Evolutionary conservation across 2,113 vertebrate species (phyloP).

Genomic region (Sylvicapra grimmia): DNA sequence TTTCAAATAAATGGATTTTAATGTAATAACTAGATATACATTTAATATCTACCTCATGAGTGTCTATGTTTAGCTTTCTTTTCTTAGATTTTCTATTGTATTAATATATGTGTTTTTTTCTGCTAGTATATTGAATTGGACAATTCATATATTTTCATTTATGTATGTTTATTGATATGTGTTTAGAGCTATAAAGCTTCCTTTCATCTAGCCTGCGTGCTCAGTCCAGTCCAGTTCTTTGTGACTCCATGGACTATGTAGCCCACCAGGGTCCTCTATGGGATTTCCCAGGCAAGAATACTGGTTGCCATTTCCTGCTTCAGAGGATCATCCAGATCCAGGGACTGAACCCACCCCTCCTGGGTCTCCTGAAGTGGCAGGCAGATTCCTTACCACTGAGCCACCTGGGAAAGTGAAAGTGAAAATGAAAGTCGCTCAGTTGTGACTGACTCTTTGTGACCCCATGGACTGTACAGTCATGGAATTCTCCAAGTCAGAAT

Average conservation of each 20-base stretch:
- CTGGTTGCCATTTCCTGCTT: neutral
- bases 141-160: neutral
- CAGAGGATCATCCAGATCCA: neutral
- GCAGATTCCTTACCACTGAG: neutral
- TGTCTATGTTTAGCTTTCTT: neutral
- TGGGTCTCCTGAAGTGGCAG: neutral
- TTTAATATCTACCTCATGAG: neutral
- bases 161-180: neutral
- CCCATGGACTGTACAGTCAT: neutral
- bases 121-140: neutral
- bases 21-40: neutral
- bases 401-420: neutral
- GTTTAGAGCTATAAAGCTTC: neutral
- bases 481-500: neutral
- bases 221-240: neutral
- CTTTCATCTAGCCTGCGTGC: neutral
- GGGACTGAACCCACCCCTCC: neutral
- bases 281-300: neutral
- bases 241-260: neutral
- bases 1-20: neutral
- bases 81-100: neutral
- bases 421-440: neutral
- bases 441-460: accelerated
- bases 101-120: neutral
- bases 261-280: neutral